A percentile compares a stretch with the other conserved stretches of the same genome.
Conservation (phyloP, 2,888 invertebrate genomes). For the Vesta saturnalis region DNA sequence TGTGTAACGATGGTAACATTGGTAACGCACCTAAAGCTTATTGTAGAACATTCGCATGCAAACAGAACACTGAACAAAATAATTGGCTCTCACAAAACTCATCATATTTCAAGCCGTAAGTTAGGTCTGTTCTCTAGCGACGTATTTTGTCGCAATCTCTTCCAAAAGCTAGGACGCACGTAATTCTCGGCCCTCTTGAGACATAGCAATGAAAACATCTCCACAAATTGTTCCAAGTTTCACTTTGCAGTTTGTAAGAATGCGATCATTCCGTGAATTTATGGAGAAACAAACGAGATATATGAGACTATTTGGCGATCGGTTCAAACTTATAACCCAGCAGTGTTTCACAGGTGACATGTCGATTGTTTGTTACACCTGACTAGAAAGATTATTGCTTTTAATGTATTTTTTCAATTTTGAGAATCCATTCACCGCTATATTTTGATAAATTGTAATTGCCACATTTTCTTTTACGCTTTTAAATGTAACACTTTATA, state of each 20-base stretch:
- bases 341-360: constrained; percentile 55
- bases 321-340: constrained; percentile 50
- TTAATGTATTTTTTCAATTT: constrained; percentile 33
- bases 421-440: constrained; percentile 20
- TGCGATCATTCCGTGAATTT: constrained; percentile 57
- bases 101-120: constrained; percentile 45
- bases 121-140: constrained; percentile 38
- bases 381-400: constrained; percentile 55
- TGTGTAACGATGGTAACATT: constrained; percentile 42
- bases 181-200: constrained; percentile 41
- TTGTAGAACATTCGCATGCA: constrained; percentile 51
- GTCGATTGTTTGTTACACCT: constrained; percentile 57
- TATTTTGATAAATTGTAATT: no score
- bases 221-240: constrained; percentile 58
- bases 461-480: no score
- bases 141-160: constrained; percentile 43
- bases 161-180: constrained; percentile 37
- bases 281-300: constrained; percentile 56
- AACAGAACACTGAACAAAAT: constrained; percentile 50
- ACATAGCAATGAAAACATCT: constrained; percentile 49
- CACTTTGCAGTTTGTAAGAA: constrained; percentile 56
- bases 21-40: constrained; percentile 45
- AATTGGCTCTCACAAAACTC: constrained; percentile 49
- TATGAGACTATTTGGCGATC: constrained; percentile 53
- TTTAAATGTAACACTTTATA: no score